Evolutionary conservation across 2,797 vertebrate genomes (phyloP), one percentile per base, ranked within the genome.

Genomic region (Acestrorhynchus altus): DNA sequence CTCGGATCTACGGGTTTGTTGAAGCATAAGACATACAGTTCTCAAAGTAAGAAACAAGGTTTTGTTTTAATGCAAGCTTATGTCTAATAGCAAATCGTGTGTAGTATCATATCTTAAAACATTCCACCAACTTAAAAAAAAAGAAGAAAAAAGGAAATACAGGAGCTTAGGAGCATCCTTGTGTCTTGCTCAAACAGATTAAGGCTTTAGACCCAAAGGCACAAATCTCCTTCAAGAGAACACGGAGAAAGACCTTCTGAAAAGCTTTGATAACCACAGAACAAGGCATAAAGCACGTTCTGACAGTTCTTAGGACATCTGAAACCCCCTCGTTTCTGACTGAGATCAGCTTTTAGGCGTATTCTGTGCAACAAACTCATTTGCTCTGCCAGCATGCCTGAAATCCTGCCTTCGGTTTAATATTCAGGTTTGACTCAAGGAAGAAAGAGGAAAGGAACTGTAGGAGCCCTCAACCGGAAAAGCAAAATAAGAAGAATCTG

Each of bases 71-170:
- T 76, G 65, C 80, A 79, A 56, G 52, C 22, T 28, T 15, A 2
- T 77, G 18, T 76, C 64, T 63, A 70, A 85, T 49, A 67, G 78
- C 70, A 54, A 81, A 84, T 83, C 61, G 59, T 28, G 71, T 4
- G 26, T 42, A 78, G 78, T 59, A 81, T 79, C 67, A 49, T 74
- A 77, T 74, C 47, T 82, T 35, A 83, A 52, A 74, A 86, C 84
- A 90, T 90, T 88, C 83, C 56, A 82, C 49, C 88, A 87, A 84
- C 81, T 82, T 87, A 84, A 79, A 83, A 65, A 46, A 56, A 16
- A 65, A 28, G 52, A 79, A 47, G 66, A 22, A 44, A 68, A 42
- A 4, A 72, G 42, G 16, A 49, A 52, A 54, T 15, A 4, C 13
- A 64, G 31, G 42, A 46, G 74, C 67, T 65, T 51, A 68, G 59